Conservation (phyloP, 2,888 invertebrate species). For the Napeogenes sylphis region DNA sequence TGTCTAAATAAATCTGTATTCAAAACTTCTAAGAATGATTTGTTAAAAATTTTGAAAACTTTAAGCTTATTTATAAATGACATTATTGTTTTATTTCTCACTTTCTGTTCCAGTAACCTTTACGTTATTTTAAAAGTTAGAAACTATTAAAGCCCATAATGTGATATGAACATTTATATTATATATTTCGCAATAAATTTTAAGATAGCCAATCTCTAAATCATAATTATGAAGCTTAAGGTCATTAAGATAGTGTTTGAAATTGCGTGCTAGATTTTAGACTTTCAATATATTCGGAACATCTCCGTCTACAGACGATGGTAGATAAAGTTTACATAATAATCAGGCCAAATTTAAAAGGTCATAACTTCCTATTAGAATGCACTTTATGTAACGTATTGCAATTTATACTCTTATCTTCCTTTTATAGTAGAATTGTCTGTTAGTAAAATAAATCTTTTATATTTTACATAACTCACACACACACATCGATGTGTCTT, state of each 20-base stretch:
- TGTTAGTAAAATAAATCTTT: background rate
- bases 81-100: no score
- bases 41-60: no score
- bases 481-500: no score
- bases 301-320: constrained; percentile 31
- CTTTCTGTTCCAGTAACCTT: no score
- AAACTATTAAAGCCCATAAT: no score
- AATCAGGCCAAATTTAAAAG: constrained; percentile 16
- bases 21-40: no score
- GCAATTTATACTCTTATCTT: background rate
- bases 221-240: constrained; percentile 5
- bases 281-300: constrained; percentile 20
- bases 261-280: constrained; percentile 4
- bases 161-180: no score
- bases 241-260: background rate
- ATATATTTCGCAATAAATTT: background rate
- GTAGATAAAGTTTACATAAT: constrained; percentile 24
- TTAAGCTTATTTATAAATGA: no score
- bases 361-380: constrained; percentile 23
- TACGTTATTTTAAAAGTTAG: no score
- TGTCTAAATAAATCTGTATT: no score
- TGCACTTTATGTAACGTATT: constrained; percentile 16
- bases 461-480: no score
- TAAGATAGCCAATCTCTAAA: background rate
- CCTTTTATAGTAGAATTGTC: background rate